phyloP scores from a whole-genome alignment of 2,797 vertebrate genomes.

The Acomys russatus region DNA sequence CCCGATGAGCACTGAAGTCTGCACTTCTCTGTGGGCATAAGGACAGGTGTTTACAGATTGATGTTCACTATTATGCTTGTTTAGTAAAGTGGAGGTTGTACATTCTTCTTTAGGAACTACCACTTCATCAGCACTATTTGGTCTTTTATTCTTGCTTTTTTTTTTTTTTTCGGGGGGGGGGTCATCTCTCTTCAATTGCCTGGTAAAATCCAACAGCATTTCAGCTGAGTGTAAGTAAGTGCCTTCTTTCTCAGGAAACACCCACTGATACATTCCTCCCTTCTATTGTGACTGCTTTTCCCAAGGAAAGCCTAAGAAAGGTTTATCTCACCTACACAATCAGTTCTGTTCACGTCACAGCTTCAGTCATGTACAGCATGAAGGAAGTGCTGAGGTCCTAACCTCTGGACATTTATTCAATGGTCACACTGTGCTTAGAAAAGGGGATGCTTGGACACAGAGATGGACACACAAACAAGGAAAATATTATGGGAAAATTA shows the following conservation, averaged over 20 bases:
- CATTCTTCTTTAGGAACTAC: background rate
- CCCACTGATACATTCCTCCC: background rate
- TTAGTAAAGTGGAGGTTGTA: background rate
- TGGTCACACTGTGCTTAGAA: slow-evolving; percentile 10
- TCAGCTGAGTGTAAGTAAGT: background rate
- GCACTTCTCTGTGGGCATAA: background rate
- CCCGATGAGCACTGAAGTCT: background rate
- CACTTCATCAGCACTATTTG: background rate
- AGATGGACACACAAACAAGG: background rate
- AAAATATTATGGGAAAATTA: background rate
- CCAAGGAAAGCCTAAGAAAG: background rate
- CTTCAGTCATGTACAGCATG: background rate
- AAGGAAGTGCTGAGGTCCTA: background rate
- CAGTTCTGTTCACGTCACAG: background rate
- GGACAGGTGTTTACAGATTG: background rate
- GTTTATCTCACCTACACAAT: background rate
- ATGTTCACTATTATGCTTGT: background rate
- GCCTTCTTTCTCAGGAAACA: background rate
- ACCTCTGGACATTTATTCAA: background rate
- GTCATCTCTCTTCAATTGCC: background rate
- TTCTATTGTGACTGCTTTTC: background rate
- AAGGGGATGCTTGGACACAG: background rate
- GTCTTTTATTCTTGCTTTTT: background rate
- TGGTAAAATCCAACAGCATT: background rate
- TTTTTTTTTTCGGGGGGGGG: background rate